Evolutionary conservation across 2,888 invertebrate genomes (phyloP).

Genomic region (Perdita meconis): DNA sequence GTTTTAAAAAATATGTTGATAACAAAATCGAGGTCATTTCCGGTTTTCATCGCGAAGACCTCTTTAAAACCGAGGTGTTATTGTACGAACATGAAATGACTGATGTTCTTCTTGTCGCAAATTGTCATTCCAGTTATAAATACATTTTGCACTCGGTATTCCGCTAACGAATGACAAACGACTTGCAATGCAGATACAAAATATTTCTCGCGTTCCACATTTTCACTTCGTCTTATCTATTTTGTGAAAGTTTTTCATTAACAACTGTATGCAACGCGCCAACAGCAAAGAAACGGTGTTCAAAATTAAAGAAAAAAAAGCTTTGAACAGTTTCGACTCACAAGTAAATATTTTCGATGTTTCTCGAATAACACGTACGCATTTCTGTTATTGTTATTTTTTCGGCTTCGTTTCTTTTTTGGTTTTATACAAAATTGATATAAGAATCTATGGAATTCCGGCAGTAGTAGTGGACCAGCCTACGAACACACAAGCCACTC

Average conservation of each 20-base stretch:
- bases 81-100: conserved; percentile 12
- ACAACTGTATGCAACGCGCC: too few species aligned
- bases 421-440: conserved; percentile 6
- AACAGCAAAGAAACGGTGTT: too few species aligned
- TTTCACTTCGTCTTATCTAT: neutral
- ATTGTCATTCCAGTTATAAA: neutral
- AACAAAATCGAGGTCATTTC: conserved; percentile 58
- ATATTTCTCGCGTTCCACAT: neutral
- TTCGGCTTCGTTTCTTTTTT: neutral
- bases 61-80: conserved; percentile 11
- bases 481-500: conserved; percentile 41
- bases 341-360: neutral
- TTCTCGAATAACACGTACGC: neutral
- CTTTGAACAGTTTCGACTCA: neutral
- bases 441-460: conserved; percentile 27
- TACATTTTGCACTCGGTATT: neutral
- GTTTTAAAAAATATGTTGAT: conserved; percentile 37
- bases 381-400: neutral
- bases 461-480: conserved; percentile 20
- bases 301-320: neutral
- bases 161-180: neutral
- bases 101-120: neutral
- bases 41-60: conserved; percentile 42
- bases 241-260: neutral
- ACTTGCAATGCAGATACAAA: neutral